Base-by-base conservation (phyloP, 1,140 invertebrate genomes). In the Globodera ellingtonae region DNA sequence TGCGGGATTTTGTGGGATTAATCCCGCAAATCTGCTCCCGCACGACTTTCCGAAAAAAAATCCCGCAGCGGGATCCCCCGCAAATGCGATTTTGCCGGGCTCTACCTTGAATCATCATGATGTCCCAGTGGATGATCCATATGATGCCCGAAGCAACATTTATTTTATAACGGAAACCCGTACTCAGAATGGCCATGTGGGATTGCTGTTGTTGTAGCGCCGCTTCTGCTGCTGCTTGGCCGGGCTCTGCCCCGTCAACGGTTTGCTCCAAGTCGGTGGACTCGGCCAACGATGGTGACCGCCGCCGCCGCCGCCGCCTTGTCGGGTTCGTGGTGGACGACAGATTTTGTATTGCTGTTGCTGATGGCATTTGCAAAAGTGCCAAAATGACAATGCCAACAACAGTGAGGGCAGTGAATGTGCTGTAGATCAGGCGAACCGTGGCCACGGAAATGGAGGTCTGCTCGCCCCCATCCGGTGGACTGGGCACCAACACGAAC, bases 401-500 rank as follows among this genome's bases (percentile, higher is more conserved):
- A 10, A 70, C 4, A 70, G 67, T 70, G 67, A 70, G 67, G 35
- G 9, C 67, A 10, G 67, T 44, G 67, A 70, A 70, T 35, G 67
- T 15, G 67, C 35, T 18, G 67, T 70, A 70, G 35, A 70, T 9
- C 4, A 70, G 48, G 62, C 15, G 75, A 21, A 69, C 65, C 48
- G 48, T 65, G 21, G 9, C 59, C 50, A 62, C 75, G 9, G 69
- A 77, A 77, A 67, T n/a, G 59, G 21, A 62, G 10, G 56, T 62
- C 13, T 62, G 56, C 5, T 62, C 56, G 56, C 56, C 5, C 1
- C 56, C 56, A 5, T 18, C 56, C 67, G 67, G 35, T 35, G 67
- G 67, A 13, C 67, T 69, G n/a, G 24, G 24, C 69, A 69, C 44
- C 35, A 77, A 47, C n/a, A 77, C 6, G 50, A 77, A 77, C 6